Evolutionary conservation across 2,113 vertebrate genomes (phyloP).

Genomic region (Charina bottae): DNA sequence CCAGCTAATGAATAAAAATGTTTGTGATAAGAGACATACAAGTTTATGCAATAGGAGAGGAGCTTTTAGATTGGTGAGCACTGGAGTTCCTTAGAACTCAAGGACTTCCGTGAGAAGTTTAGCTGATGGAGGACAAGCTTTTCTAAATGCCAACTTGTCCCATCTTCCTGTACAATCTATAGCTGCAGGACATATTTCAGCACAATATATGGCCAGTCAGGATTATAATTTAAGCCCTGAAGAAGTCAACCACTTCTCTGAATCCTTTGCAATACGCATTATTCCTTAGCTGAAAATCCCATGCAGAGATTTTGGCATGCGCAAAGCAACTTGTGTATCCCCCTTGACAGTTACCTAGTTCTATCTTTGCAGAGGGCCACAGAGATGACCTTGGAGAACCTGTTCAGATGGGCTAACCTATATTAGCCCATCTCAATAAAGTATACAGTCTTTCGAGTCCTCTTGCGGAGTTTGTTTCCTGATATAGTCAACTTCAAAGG

Average conservation of each 20-base stretch:
- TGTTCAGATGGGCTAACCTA: neutral
- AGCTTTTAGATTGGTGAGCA: neutral
- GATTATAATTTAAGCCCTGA: neutral
- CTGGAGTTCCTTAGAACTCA: neutral
- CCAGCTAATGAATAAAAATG: neutral
- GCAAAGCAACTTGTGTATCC: neutral
- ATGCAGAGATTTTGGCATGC: neutral
- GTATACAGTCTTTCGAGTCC: neutral
- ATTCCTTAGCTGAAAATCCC: neutral
- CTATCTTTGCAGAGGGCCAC: neutral
- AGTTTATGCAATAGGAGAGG: neutral
- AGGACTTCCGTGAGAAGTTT: neutral
- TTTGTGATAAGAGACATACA: neutral
- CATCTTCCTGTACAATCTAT: neutral
- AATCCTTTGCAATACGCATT: neutral
- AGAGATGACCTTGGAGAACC: neutral
- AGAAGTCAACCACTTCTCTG: neutral
- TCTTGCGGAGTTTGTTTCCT: neutral
- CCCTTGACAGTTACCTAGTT: neutral
- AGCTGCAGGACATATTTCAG: neutral
- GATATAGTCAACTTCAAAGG: neutral
- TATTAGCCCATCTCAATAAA: neutral
- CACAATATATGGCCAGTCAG: neutral
- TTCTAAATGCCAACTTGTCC: neutral
- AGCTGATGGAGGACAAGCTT: neutral